A percentile compares a stretch with the other conserved stretches of the same genome.
phyloP scores from a whole-genome alignment of 2,888 invertebrate genomes.

The Ceramica pisi region DNA sequence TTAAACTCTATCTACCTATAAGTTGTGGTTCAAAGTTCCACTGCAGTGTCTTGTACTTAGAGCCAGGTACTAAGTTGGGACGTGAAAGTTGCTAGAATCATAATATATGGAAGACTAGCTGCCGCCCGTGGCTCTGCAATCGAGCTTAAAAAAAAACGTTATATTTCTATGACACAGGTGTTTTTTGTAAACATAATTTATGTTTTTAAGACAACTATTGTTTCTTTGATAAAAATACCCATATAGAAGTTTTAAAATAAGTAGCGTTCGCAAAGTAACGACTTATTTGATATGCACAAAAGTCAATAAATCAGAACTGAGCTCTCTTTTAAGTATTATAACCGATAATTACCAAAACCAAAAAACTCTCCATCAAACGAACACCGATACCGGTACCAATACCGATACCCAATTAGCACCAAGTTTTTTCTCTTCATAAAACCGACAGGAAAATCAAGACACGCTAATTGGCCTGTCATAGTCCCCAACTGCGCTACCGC shows the following conservation, averaged over 20 bases:
- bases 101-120: not conserved
- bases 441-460: slow-evolving; percentile 34
- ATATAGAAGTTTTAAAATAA: not conserved
- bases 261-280: not conserved
- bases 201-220: too few species aligned
- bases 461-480: slow-evolving; percentile 55
- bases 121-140: too few species aligned
- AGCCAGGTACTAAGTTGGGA: slow-evolving; percentile 37
- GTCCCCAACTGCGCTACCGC: slow-evolving; percentile 23
- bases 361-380: slow-evolving; percentile 24
- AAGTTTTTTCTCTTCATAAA: slow-evolving; percentile 21
- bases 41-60: slow-evolving; percentile 23
- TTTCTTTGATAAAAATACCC: not conserved
- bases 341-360: slow-evolving; percentile 3
- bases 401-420: slow-evolving; percentile 38
- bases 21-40: slow-evolving; percentile 37
- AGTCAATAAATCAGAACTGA: not conserved
- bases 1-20: slow-evolving; percentile 37
- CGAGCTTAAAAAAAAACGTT: too few species aligned
- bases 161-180: too few species aligned
- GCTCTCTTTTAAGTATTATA: not conserved
- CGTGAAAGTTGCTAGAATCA: slow-evolving; percentile 30
- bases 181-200: too few species aligned
- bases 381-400: slow-evolving; percentile 5
- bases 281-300: not conserved